A percentile compares a stretch with the other conserved stretches of the same genome.
phyloP scores from a whole-genome alignment of 2,888 invertebrate genomes.

The Clistopyga incitator region DNA sequence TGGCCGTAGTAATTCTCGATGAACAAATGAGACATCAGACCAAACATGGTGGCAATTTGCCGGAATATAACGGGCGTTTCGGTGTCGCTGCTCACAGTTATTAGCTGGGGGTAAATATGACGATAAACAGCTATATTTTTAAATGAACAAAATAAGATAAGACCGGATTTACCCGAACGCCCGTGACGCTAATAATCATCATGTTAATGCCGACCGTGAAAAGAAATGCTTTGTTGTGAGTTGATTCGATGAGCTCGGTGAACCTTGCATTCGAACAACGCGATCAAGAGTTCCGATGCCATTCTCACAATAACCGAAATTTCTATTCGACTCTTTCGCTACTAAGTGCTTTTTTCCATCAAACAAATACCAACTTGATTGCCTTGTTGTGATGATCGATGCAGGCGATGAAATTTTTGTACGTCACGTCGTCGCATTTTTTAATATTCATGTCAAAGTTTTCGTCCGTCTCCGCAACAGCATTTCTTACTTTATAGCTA shows the following conservation, averaged over 20 bases:
- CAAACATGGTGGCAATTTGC: background rate
- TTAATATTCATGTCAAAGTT: background rate
- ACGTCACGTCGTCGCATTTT: background rate
- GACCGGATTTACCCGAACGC: constrained; percentile 45
- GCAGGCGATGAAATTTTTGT: constrained; percentile 15
- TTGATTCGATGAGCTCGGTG: constrained; percentile 55
- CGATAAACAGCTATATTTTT: background rate
- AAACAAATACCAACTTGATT: constrained; percentile 15
- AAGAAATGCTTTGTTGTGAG: constrained; percentile 53
- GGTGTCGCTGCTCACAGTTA: background rate
- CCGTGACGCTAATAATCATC: constrained; percentile 61
- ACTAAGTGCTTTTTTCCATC: background rate
- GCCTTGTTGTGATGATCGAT: constrained; percentile 13
- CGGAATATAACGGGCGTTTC: background rate
- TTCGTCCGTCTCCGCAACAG: background rate
- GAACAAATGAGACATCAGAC: constrained; percentile 17
- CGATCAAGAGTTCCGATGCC: background rate
- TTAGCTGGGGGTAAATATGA: background rate
- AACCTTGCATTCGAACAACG: constrained; percentile 48
- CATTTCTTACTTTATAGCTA: background rate
- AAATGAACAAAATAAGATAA: too few species aligned
- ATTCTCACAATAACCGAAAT: background rate
- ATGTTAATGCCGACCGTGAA: constrained; percentile 57
- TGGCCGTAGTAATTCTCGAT: constrained; percentile 32
- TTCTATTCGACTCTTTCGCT: background rate